Evolutionary conservation across 1,140 invertebrate genomes (phyloP).

Genomic region (Micrasema longulum): DNA sequence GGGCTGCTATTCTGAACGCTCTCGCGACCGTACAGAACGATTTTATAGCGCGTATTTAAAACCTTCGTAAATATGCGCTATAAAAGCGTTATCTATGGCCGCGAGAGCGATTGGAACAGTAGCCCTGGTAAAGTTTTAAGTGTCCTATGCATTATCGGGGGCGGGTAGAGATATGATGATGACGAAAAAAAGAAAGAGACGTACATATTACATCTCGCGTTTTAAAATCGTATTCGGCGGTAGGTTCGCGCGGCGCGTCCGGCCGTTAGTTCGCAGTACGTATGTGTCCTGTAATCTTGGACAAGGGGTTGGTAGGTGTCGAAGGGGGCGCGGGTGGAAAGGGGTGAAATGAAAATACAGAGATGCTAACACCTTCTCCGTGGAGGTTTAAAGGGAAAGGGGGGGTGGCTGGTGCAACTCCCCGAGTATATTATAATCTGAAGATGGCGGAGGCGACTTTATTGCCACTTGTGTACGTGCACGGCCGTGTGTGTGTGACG

Average conservation of each 20-base stretch:
- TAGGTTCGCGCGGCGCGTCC: neutral
- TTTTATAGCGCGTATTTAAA: too few species aligned
- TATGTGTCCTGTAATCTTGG: constrained; percentile 43
- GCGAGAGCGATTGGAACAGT: too few species aligned
- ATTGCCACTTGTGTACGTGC: constrained; percentile 31
- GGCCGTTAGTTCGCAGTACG: constrained; percentile 27
- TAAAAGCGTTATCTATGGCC: too few species aligned
- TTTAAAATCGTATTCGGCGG: constrained; percentile 20
- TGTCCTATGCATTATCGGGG: too few species aligned
- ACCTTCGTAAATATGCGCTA: too few species aligned
- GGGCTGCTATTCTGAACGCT: too few species aligned
- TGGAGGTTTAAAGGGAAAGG: constrained; percentile 1
- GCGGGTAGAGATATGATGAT: too few species aligned
- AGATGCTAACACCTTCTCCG: constrained; percentile 27
- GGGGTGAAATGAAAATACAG: constrained; percentile 51
- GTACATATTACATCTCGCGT: neutral
- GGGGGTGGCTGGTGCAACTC: constrained; percentile 41
- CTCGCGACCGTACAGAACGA: too few species aligned
- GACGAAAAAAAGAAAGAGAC: constrained; percentile 28
- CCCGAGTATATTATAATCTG: constrained; percentile 49
- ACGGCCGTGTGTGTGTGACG: constrained; percentile 24
- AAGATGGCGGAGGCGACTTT: constrained; percentile 42
- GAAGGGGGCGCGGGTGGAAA: constrained; percentile 37
- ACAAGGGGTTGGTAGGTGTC: constrained; percentile 41
- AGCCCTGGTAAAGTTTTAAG: too few species aligned